Evolutionary conservation across 2,113 vertebrate genomes (phyloP).

Genomic region (Spea bombifrons): DNA sequence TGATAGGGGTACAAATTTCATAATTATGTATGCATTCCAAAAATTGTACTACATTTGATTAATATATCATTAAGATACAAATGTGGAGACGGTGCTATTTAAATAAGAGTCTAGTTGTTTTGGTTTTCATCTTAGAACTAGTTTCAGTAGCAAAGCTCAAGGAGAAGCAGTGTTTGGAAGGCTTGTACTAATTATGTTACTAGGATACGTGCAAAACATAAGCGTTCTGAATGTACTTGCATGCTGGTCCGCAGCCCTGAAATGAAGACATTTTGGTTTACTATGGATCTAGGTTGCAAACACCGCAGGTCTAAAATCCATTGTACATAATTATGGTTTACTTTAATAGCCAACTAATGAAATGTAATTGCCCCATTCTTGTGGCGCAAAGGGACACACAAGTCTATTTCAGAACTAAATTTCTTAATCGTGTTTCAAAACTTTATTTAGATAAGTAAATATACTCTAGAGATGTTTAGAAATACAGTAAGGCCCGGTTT

Average conservation of each 20-base stretch:
- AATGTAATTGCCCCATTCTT: neutral
- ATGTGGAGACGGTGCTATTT: no score
- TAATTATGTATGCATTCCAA: no score
- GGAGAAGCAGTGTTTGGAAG: neutral
- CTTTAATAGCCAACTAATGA: neutral
- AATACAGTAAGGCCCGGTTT: no score
- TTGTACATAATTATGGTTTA: neutral
- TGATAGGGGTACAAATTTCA: no score
- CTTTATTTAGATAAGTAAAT: no score
- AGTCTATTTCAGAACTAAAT: no score
- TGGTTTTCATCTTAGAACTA: neutral
- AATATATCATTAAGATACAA: no score
- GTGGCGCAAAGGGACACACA: neutral
- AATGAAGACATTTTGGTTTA: neutral
- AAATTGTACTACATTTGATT: no score
- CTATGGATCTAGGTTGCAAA: neutral
- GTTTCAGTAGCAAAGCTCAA: neutral
- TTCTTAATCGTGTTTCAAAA: no score
- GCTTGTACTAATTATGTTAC: constrained; percentile 31
- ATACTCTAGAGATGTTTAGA: no score
- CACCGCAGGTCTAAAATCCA: neutral
- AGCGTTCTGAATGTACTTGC: neutral
- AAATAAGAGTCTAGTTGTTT: neutral
- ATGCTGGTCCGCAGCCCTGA: neutral
- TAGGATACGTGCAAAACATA: constrained; percentile 24